Percentiles rank a stretch among this genome's conserved stretches.
These are phyloP conservation scores for Xestia sexstrigata DNA, from an alignment of 2,888 invertebrate genomes.

Conservation along the genomic window DNA sequence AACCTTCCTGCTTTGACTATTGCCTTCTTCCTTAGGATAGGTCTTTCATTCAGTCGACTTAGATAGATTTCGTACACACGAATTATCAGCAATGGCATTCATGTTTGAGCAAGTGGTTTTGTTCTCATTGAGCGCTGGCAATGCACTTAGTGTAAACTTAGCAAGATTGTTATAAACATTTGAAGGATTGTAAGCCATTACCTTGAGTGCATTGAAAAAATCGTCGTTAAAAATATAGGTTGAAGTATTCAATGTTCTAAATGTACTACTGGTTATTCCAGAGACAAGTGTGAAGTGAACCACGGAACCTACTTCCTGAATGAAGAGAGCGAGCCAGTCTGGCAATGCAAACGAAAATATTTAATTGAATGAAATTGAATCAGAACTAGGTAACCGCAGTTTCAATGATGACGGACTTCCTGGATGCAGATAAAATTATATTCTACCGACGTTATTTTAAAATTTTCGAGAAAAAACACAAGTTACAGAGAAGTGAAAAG, in stretches of 20 bases:
- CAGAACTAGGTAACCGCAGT: not conserved
- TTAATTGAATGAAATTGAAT: not conserved
- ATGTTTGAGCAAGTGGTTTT: slow-evolving; percentile 21
- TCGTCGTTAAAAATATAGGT: not conserved
- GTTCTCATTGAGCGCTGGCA: slow-evolving; percentile 13
- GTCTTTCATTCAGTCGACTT: slow-evolving; percentile 12
- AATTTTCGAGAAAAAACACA: not conserved
- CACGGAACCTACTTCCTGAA: not conserved
- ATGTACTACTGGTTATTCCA: no score
- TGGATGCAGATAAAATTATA: not conserved
- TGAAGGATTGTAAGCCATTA: not conserved
- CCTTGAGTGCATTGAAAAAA: not conserved
- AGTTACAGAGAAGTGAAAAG: not conserved
- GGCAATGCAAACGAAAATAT: not conserved
- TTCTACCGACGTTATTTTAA: not conserved
- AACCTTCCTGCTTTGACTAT: slow-evolving; percentile 14
- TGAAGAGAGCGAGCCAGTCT: not conserved
- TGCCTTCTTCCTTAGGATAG: not conserved
- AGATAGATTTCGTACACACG: slow-evolving; percentile 1
- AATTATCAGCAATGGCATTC: slow-evolving; percentile 7
- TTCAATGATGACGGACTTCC: not conserved
- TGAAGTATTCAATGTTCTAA: not conserved
- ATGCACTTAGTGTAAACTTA: slow-evolving; percentile 14
- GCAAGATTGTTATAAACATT: not conserved
- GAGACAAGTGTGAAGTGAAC: not conserved